These are phyloP conservation scores for Stomatorhinus walkeri DNA, from an alignment of 2,797 vertebrate species.

Conservation along the genomic window DNA sequence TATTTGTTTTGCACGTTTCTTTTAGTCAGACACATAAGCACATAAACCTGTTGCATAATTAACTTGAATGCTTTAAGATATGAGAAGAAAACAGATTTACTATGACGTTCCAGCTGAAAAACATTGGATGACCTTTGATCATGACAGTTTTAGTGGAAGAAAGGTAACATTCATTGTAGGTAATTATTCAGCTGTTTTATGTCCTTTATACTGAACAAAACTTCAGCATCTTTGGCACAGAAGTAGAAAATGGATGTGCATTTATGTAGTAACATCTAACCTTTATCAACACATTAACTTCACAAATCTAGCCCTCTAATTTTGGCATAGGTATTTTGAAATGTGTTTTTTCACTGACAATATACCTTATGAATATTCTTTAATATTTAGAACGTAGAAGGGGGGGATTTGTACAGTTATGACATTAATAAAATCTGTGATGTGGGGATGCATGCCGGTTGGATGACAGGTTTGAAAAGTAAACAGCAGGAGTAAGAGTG, in stretches of 20 bases:
- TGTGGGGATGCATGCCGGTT: not conserved
- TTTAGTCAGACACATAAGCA: not conserved
- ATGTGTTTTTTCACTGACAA: not conserved
- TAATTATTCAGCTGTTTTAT: not conserved
- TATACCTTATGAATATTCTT: not conserved
- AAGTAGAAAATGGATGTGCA: not conserved
- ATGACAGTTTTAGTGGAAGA: not conserved
- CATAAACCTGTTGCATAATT: not conserved
- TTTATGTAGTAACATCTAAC: not conserved
- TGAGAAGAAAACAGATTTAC: not conserved
- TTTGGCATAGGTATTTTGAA: not conserved
- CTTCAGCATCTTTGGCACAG: not conserved
- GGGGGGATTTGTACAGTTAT: not conserved
- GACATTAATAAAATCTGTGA: not conserved
- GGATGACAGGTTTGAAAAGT: not conserved
- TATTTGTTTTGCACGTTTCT: constrained; percentile 10
- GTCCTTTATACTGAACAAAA: not conserved
- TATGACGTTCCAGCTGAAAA: not conserved
- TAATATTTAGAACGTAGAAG: not conserved
- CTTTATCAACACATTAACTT: not conserved
- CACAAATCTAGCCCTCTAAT: not conserved
- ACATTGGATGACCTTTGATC: not conserved
- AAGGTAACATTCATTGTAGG: not conserved
- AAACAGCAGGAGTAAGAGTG: not conserved
- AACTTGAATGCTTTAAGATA: not conserved